A percentile compares a stretch with the other conserved stretches of the same genome.
These are phyloP conservation scores for Acanthurus lineatus DNA, from an alignment of 2,797 vertebrate genomes.

Conservation along the genomic window DNA sequence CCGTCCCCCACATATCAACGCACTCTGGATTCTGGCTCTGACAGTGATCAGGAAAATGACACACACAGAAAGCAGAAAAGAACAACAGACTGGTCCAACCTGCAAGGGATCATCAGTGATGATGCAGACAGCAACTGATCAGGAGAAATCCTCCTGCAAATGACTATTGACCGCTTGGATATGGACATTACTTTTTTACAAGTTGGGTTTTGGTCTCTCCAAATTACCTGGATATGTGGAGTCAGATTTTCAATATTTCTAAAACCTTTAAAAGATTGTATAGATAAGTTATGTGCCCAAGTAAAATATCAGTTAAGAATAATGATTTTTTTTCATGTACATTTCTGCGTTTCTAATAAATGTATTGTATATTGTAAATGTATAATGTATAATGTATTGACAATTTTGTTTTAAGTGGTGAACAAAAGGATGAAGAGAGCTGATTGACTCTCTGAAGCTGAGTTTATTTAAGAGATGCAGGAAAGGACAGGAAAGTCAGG, in stretches of 20 bases:
- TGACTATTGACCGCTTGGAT: neutral
- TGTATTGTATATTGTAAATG: too few species aligned
- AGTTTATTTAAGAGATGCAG: too few species aligned
- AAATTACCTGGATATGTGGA: neutral
- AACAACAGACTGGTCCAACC: conserved; percentile 85
- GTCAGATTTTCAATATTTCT: neutral
- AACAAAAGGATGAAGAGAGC: neutral
- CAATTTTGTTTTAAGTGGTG: neutral
- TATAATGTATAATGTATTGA: too few species aligned
- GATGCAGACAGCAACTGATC: conserved; percentile 87
- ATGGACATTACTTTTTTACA: neutral
- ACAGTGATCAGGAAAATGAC: conserved; percentile 66
- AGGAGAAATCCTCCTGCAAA: neutral
- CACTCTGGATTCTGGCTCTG: conserved; percentile 79
- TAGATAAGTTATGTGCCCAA: neutral
- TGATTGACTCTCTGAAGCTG: neutral
- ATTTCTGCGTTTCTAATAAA: conserved; percentile 47
- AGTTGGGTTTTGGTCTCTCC: neutral
- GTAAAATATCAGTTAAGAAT: neutral
- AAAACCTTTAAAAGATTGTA: neutral
- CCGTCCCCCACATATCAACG: conserved; percentile 69
- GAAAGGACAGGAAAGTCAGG: neutral
- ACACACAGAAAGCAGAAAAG: conserved; percentile 49
- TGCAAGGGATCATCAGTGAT: conserved; percentile 91
- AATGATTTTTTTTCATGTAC: neutral